Conservation (phyloP, 2,113 vertebrate species). For the Sebastes schlegelii region DNA sequence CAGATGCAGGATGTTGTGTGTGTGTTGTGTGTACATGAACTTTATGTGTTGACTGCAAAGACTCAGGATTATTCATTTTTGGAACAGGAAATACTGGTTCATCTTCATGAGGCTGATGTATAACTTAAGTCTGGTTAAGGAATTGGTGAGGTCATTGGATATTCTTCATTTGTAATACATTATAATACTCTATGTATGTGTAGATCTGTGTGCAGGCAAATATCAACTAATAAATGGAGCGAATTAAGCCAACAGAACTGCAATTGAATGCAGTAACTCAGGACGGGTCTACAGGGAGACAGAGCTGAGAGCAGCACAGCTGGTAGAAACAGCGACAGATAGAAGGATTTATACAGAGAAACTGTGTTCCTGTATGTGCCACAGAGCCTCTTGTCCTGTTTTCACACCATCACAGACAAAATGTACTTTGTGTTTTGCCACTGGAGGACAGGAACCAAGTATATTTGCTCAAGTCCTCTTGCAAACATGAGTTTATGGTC, state of each 20-base stretch:
- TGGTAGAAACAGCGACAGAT: conserved; percentile 38
- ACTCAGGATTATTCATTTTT: neutral
- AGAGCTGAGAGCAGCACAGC: conserved; percentile 36
- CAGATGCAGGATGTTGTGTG: neutral
- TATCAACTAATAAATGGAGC: conserved; percentile 20
- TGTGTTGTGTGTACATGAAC: neutral
- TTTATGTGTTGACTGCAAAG: neutral
- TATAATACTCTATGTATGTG: no score
- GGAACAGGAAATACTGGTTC: neutral
- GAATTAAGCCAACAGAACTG: neutral
- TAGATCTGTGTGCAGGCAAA: neutral
- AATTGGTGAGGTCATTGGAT: no score
- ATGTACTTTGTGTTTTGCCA: conserved; percentile 10
- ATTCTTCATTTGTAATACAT: no score
- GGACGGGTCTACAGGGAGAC: conserved; percentile 42
- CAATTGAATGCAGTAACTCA: conserved; percentile 50
- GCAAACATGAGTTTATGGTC: no score
- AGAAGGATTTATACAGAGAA: conserved; percentile 25
- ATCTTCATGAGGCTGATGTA: neutral
- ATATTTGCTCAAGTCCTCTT: neutral
- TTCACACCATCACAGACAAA: conserved; percentile 15
- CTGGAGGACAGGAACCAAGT: neutral
- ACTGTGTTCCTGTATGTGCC: conserved; percentile 1
- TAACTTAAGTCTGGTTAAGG: no score
- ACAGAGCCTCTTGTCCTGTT: conserved; percentile 11